A percentile compares a stretch with the other conserved stretches of the same genome.
Conservation (phyloP, 2,113 vertebrate genomes). For the Caretta caretta region DNA sequence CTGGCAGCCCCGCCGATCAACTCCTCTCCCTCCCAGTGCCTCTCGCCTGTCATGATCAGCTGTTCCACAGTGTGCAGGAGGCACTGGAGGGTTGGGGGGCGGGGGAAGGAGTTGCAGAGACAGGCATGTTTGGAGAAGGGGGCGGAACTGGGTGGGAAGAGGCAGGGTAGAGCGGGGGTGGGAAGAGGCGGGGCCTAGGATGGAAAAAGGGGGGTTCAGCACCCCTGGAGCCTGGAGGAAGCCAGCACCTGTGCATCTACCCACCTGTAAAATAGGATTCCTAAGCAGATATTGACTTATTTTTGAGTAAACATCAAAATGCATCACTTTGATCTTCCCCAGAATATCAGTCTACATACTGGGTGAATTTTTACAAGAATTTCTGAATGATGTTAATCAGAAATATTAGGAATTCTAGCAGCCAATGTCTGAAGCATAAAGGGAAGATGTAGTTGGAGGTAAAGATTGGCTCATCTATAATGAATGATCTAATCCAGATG, state of each 20-base stretch:
- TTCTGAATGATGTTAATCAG: not conserved
- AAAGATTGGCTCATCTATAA: not conserved
- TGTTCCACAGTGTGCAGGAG: no score
- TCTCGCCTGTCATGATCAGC: no score
- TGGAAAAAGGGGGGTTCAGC: no score
- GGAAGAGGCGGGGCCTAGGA: no score
- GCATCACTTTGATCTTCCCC: not conserved
- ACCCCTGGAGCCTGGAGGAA: no score
- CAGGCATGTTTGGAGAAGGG: no score
- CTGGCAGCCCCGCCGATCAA: no score
- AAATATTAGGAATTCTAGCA: not conserved
- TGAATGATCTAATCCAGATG: not conserved
- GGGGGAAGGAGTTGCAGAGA: no score
- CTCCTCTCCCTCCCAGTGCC: no score
- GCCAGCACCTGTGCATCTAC: not conserved
- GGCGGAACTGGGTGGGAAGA: no score
- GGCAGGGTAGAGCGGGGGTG: no score
- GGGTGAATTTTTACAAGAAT: not conserved
- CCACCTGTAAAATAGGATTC: not conserved
- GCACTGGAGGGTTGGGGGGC: fast-evolving
- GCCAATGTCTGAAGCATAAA: not conserved
- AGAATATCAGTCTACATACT: not conserved
- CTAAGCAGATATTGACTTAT: not conserved
- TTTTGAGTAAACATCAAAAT: not conserved
- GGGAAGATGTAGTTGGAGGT: not conserved